Evolutionary conservation across 2,797 vertebrate species (phyloP), one percentile per base, ranked within the genome.

Genomic region (Squalus acanthias): DNA sequence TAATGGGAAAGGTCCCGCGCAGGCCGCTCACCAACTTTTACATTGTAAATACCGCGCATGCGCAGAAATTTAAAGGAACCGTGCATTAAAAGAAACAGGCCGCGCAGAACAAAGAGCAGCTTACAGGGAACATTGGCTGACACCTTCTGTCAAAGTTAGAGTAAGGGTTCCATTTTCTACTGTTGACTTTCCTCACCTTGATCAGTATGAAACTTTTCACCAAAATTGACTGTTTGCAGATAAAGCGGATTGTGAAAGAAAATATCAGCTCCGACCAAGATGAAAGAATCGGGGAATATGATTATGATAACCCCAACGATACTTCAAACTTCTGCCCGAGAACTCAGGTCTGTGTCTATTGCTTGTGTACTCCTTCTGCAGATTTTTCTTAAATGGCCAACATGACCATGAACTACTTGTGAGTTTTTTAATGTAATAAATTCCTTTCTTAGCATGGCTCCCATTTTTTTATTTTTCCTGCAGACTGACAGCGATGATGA

Each of bases 301-400:
- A 99, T 97, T 99, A 99, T 97, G 97, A 99, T 97, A 99, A 99
- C 88, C 98, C 98, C 96, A 99, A 98, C 0, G 99, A 99, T 96
- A 99, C 98, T 0, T 98, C 98, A 96, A 98, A 99, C 97, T 99
- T 99, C 97, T 99, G 99, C 96, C 99, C 99, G 0, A 98, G 98
- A 0, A 96, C 98, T n/a, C 97, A 98, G 98, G 99, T 99, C 88
- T 97, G 97, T 6, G 2, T 26, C 74, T 67, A 85, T 93, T 69
- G 10, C 8, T 5, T 3, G 9, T 20, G 85, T 24, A 53, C 5
- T 50, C 15, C 60, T n/a, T 95, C 57, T 39, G 6, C 50, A n/a
- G n/a, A 7, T n/a, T n/a, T 91, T 93, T 46, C 17, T 46, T 3
- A 24, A 85, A 50, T 50, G 39, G 39, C 5, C 17, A 50, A 50